Percentiles rank a stretch among this genome's conserved stretches.
phyloP scores from a whole-genome alignment of 2,113 vertebrate genomes.

The Protobothrops flavoviridis region DNA sequence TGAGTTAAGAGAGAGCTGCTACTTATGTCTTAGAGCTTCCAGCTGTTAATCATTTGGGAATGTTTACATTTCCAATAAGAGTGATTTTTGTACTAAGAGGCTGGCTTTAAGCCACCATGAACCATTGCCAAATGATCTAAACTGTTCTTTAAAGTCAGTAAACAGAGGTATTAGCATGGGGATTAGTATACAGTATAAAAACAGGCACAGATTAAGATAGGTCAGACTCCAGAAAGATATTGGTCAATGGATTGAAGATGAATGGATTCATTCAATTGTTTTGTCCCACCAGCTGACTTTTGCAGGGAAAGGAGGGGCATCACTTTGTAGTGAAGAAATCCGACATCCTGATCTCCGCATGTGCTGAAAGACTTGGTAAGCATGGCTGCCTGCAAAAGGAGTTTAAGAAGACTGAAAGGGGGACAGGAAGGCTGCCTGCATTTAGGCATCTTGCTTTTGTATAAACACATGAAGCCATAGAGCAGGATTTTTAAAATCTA shows the following conservation, averaged over 20 bases:
- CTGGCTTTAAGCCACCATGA: conserved; percentile 70
- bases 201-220: conserved; percentile 61
- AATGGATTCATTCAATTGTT: background rate
- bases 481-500: background rate
- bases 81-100: conserved; percentile 62
- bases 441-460: background rate
- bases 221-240: background rate
- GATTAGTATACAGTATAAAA: conserved; percentile 37
- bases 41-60: conserved; percentile 42
- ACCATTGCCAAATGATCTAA: conserved; percentile 62
- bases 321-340: background rate
- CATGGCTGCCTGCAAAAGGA: background rate
- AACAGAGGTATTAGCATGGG: conserved; percentile 9
- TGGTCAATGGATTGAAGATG: background rate
- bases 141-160: conserved; percentile 41
- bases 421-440: background rate
- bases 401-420: background rate
- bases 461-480: background rate
- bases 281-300: background rate
- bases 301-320: background rate
- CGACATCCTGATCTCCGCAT: background rate
- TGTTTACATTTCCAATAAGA: conserved; percentile 69
- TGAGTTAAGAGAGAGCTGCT: conserved; percentile 38
- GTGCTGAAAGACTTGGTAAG: background rate
- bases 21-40: conserved; percentile 33